Percentiles rank a stretch among this genome's conserved stretches.
Evolutionary conservation across 2,113 vertebrate genomes (phyloP).

Genomic region (Daubentonia madagascariensis): DNA sequence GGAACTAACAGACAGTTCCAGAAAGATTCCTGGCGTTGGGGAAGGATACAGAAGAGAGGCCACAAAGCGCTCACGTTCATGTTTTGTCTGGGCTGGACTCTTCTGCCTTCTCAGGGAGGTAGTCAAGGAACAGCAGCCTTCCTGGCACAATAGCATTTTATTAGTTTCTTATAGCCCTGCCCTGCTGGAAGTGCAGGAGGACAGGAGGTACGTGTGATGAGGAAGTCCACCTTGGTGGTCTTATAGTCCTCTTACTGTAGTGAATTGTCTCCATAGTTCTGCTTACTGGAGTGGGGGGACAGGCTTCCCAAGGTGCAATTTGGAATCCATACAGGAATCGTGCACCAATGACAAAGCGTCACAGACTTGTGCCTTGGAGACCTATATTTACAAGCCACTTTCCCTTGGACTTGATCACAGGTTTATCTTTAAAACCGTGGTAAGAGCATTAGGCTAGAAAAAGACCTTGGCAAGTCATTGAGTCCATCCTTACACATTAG

Average conservation of each 20-base stretch:
- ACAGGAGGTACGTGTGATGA: not conserved
- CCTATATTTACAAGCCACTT: conserved; percentile 30
- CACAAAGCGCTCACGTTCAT: too few relatives aligned
- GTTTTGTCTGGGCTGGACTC: not conserved
- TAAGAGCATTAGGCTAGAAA: conserved; percentile 30
- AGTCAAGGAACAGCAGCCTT: not conserved
- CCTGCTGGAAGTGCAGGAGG: not conserved
- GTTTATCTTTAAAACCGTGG: conserved; percentile 58
- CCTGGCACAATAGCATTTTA: not conserved
- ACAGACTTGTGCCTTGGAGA: not conserved
- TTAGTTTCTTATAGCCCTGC: not conserved
- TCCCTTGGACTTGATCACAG: not conserved
- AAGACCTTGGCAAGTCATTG: conserved; percentile 31
- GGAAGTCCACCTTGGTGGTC: accelerated
- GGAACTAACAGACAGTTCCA: not conserved
- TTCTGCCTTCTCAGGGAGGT: not conserved
- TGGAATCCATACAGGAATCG: not conserved
- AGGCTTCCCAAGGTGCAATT: not conserved
- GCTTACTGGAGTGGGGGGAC: not conserved
- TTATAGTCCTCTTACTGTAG: accelerated
- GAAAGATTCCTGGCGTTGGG: not conserved
- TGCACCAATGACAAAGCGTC: not conserved
- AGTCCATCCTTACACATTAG: not conserved
- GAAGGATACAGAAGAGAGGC: not conserved
- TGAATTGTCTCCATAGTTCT: not conserved